Conservation (phyloP, 2,888 invertebrate genomes). For the Ligdia adustata region DNA sequence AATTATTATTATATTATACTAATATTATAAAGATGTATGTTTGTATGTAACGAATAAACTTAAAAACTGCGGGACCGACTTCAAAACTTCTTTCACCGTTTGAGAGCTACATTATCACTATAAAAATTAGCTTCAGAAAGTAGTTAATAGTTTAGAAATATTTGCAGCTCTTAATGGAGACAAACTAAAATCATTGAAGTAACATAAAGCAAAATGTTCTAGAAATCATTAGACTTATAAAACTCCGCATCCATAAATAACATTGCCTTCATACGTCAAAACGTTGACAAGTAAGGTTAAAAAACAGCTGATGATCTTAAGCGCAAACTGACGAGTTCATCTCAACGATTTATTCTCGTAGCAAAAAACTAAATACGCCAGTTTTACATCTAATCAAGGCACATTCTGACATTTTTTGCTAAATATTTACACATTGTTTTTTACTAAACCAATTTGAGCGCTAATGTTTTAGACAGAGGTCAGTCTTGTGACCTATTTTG, state of each 20-base stretch:
- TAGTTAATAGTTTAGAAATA: too few species aligned
- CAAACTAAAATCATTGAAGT: too few species aligned
- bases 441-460: constrained; percentile 23
- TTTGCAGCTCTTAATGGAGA: too few species aligned
- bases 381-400: constrained; percentile 23
- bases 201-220: too few species aligned
- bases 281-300: constrained; percentile 11
- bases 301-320: constrained; percentile 16
- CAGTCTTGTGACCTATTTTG: constrained; percentile 37
- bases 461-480: constrained; percentile 25
- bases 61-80: too few species aligned
- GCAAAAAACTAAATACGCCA: constrained; percentile 15
- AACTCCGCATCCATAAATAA: background rate
- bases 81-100: too few species aligned
- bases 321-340: constrained; percentile 22
- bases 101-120: too few species aligned
- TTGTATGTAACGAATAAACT: too few species aligned
- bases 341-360: constrained; percentile 8
- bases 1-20: too few species aligned
- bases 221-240: too few species aligned
- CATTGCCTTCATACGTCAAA: background rate
- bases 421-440: constrained; percentile 26
- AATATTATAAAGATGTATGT: too few species aligned
- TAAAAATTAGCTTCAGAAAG: too few species aligned
- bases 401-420: constrained; percentile 26